A percentile compares a stretch with the other conserved stretches of the same genome.
phyloP scores from a whole-genome alignment of 2,888 invertebrate species.

The Lacanobia oleracea region DNA sequence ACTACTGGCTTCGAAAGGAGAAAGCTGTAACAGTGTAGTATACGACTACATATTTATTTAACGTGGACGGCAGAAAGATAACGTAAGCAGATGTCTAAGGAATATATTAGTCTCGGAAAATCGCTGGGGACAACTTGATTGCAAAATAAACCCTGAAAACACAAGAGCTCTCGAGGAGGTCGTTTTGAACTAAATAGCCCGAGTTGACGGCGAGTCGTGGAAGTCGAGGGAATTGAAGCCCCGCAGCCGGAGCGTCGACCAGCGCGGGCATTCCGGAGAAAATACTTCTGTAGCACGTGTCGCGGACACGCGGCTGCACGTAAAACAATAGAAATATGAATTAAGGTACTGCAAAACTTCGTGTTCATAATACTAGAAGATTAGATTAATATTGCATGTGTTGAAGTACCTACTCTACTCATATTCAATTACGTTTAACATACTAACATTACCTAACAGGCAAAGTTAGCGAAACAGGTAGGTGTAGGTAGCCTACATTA shows the following conservation, averaged over 20 bases:
- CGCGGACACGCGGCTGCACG: constrained; percentile 27
- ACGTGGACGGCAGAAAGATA: constrained; percentile 39
- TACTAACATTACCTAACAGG: background rate
- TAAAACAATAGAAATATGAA: constrained; percentile 21
- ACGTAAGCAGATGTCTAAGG: constrained; percentile 50
- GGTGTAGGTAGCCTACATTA: background rate
- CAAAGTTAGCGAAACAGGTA: background rate
- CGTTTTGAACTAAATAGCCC: constrained; percentile 72
- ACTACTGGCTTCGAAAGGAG: background rate
- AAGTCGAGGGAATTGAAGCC: constrained; percentile 64
- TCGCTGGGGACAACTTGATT: constrained; percentile 73
- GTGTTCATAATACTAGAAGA: background rate
- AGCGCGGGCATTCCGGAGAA: constrained; percentile 43
- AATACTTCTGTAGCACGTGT: constrained; percentile 49
- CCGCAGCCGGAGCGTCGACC: constrained; percentile 32
- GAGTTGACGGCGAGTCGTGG: constrained; percentile 63
- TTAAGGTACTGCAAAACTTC: background rate
- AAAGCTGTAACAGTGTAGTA: constrained; percentile 8
- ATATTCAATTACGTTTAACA: too few relatives aligned
- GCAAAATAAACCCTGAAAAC: constrained; percentile 75
- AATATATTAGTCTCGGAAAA: constrained; percentile 57
- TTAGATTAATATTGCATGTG: background rate
- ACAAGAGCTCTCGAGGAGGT: constrained; percentile 71
- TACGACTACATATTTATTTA: constrained; percentile 42
- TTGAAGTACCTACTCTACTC: background rate